Percentiles rank a stretch among this genome's conserved stretches.
phyloP scores from a whole-genome alignment of 1,140 invertebrate species.

The Streblospio benedicti region DNA sequence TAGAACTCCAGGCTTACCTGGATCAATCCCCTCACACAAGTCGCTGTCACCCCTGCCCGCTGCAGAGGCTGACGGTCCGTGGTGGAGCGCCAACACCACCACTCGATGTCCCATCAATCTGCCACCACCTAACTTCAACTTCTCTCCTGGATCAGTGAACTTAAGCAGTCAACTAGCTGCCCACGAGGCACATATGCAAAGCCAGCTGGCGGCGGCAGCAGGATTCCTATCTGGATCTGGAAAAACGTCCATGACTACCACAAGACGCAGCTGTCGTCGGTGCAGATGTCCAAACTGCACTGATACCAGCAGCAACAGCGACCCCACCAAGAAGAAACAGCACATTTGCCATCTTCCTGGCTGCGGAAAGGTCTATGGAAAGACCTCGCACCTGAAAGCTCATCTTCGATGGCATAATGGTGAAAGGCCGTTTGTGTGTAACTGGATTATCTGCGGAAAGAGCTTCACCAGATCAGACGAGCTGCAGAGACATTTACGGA shows the following conservation, averaged over 20 bases:
- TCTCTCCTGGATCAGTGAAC: too few species aligned
- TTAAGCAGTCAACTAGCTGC: too few species aligned
- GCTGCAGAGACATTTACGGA: constrained; percentile 76
- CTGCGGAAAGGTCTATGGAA: constrained; percentile 92
- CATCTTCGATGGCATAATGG: constrained; percentile 55
- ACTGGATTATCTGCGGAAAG: constrained; percentile 79
- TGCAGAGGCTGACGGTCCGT: too few species aligned
- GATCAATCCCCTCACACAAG: too few species aligned
- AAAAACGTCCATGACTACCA: constrained; percentile 8
- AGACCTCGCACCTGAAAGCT: constrained; percentile 69
- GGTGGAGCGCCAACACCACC: too few species aligned
- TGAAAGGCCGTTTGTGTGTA: constrained; percentile 56
- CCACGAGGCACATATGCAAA: too few species aligned
- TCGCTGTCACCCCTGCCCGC: too few species aligned
- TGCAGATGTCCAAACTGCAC: constrained; percentile 46
- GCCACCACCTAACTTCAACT: too few species aligned
- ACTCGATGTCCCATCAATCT: too few species aligned
- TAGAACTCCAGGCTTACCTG: too few species aligned
- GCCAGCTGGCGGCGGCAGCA: constrained; percentile 12
- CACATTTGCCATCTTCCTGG: constrained; percentile 98
- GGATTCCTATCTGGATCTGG: not conserved
- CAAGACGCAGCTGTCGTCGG: constrained; percentile 33
- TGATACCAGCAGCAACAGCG: constrained; percentile 24
- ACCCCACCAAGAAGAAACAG: constrained; percentile 60
- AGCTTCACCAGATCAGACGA: constrained; percentile 90